Percentiles rank a stretch among this genome's conserved stretches.
phyloP scores from a whole-genome alignment of 37 sponge, comb jelly and placozoan species.

The Petrosia ficiformis region DNA sequence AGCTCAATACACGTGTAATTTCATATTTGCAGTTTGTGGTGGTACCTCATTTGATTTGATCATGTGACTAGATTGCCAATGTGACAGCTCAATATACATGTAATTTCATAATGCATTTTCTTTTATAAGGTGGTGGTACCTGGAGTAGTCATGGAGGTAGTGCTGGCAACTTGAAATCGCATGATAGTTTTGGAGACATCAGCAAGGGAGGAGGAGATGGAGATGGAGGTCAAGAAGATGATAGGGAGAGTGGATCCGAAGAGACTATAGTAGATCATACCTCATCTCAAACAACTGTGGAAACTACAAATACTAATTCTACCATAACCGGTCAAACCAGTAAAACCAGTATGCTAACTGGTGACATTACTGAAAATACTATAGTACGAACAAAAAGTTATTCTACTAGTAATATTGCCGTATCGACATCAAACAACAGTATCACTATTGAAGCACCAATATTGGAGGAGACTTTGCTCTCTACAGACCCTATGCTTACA shows the following conservation, averaged over 20 bases:
- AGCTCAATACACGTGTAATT: too few relatives aligned
- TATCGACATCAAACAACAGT: neutral
- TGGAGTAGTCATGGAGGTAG: neutral
- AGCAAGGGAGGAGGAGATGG: neutral
- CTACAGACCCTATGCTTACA: neutral
- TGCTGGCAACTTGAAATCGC: neutral
- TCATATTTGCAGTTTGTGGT: too few relatives aligned
- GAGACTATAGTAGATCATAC: slow-evolving; percentile 1
- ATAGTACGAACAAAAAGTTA: too few relatives aligned
- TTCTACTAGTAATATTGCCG: neutral
- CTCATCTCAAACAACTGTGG: neutral
- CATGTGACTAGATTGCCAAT: too few relatives aligned
- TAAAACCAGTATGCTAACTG: too few relatives aligned
- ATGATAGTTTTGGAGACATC: neutral
- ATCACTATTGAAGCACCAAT: neutral
- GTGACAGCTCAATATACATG: too few relatives aligned
- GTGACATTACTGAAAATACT: too few relatives aligned
- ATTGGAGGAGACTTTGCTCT: neutral
- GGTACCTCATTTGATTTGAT: too few relatives aligned
- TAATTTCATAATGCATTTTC: too few relatives aligned
- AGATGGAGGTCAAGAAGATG: neutral
- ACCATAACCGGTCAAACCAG: too few relatives aligned
- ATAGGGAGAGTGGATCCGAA: neutral
- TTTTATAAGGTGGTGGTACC: too few relatives aligned
- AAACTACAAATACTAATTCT: neutral